Evolutionary conservation across 2,888 invertebrate genomes (phyloP).

Genomic region (Dryobota labecula): DNA sequence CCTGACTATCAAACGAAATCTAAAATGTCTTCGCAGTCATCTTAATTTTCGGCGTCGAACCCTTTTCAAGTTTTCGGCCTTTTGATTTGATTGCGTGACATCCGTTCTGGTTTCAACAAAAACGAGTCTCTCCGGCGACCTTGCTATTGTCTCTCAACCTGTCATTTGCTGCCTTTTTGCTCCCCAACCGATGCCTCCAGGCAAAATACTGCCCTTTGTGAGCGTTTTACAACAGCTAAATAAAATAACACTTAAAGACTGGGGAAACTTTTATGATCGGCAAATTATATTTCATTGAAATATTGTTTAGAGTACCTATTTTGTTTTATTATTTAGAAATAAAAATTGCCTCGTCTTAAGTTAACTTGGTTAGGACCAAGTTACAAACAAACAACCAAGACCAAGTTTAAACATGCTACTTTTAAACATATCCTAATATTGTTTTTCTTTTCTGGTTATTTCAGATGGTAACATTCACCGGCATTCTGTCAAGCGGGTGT

Average conservation of each 20-base stretch:
- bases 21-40: slow-evolving; percentile 22
- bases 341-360: not conserved
- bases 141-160: slow-evolving; percentile 78
- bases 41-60: slow-evolving; percentile 38
- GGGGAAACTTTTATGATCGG: slow-evolving; percentile 27
- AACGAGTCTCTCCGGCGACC: slow-evolving; percentile 77
- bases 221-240: slow-evolving; percentile 49
- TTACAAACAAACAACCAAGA: no score
- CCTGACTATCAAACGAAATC: not conserved
- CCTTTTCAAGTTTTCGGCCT: slow-evolving; percentile 40
- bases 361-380: no score
- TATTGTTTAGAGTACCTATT: slow-evolving; percentile 6
- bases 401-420: not conserved
- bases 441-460: slow-evolving; percentile 77
- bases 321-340: slow-evolving; percentile 7
- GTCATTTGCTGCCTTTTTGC: slow-evolving; percentile 67
- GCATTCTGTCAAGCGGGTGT: slow-evolving; percentile 94
- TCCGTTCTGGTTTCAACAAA: slow-evolving; percentile 75
- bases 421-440: slow-evolving; percentile 18
- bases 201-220: slow-evolving; percentile 65
- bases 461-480: slow-evolving; percentile 93
- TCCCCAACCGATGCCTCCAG: slow-evolving; percentile 29
- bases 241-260: slow-evolving; percentile 46
- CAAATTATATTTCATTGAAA: slow-evolving; percentile 30
- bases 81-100: slow-evolving; percentile 71